These are phyloP conservation scores for Lineus longissimus DNA, from an alignment of 1,140 invertebrate species.

Conservation along the genomic window DNA sequence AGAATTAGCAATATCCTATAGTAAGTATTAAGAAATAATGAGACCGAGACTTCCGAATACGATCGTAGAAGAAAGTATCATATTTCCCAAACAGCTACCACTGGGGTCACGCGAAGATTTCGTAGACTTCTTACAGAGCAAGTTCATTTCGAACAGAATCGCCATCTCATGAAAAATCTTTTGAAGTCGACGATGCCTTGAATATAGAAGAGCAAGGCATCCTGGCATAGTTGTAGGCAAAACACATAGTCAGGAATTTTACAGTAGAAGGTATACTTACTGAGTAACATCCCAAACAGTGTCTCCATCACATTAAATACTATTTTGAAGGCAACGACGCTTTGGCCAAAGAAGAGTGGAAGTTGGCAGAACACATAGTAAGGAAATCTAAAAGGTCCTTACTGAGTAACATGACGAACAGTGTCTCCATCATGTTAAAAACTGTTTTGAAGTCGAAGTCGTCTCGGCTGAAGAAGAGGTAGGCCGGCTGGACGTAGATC, in stretches of 20 bases:
- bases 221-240: constrained; percentile 4
- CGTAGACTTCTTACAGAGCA: background rate
- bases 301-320: constrained; percentile 16
- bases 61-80: too few species aligned
- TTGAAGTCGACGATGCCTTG: constrained; percentile 27
- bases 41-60: too few species aligned
- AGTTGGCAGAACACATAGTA: constrained; percentile 38
- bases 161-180: constrained; percentile 20
- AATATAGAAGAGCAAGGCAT: constrained; percentile 33
- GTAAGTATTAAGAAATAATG: too few species aligned
- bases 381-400: constrained; percentile 28
- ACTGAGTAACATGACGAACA: constrained; percentile 38
- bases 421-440: constrained; percentile 25
- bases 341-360: constrained; percentile 29
- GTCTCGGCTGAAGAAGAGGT: constrained; percentile 29
- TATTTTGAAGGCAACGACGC: constrained; percentile 27
- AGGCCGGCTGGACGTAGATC: constrained; percentile 22
- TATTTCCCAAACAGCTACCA: too few species aligned
- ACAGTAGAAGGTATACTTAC: constrained; percentile 18
- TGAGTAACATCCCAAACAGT: constrained; percentile 19
- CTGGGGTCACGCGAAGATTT: background rate
- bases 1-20: too few species aligned
- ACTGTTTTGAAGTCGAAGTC: constrained; percentile 31
- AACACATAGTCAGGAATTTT: background rate
- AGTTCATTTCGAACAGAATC: background rate